Conservation (phyloP, 2,113 vertebrate species). For the Bungarus multicinctus region DNA sequence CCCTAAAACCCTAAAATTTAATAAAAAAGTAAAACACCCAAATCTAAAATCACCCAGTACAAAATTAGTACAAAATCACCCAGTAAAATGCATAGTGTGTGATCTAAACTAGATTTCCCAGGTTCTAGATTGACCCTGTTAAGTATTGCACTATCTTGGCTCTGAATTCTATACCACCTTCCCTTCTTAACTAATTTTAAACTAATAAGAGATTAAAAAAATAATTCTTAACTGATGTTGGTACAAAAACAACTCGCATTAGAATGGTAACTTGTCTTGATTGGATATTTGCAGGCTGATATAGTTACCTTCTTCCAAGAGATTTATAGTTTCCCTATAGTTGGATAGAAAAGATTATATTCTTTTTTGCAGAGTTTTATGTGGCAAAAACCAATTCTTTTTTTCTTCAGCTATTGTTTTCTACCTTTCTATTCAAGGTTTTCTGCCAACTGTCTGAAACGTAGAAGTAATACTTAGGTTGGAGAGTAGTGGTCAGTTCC, state of each 20-base stretch:
- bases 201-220: background rate
- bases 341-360: background rate
- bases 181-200: background rate
- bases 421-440: background rate
- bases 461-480: background rate
- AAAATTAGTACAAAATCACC: background rate
- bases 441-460: background rate
- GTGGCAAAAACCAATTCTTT: background rate
- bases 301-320: background rate
- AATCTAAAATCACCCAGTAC: no score
- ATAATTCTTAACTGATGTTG: background rate
- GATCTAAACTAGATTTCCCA: background rate
- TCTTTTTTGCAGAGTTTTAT: background rate
- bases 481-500: background rate
- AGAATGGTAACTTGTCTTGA: background rate
- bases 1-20: no score
- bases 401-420: background rate
- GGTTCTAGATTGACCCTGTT: background rate
- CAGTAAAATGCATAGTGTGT: background rate
- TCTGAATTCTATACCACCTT: background rate
- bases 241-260: background rate
- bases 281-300: background rate
- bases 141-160: background rate
- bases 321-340: background rate
- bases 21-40: no score